Evolutionary conservation across 2,888 invertebrate species (phyloP).

Genomic region (Chironomus riparius): DNA sequence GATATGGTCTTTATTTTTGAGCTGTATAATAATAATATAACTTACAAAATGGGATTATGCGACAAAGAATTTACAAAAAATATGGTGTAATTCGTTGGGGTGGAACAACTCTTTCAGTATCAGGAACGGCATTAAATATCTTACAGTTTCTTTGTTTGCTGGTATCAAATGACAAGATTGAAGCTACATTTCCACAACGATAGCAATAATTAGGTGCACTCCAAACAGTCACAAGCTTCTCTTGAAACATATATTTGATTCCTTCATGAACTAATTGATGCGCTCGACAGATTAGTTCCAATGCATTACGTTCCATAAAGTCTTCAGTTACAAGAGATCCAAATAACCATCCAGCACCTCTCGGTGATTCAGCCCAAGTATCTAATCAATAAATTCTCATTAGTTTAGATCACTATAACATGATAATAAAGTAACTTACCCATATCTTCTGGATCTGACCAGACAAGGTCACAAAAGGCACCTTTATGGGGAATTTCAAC

Average conservation of each 20-base stretch:
- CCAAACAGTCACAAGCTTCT: conserved; percentile 96
- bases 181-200: conserved; percentile 96
- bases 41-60: not conserved
- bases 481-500: conserved; percentile 99
- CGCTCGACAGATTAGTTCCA: conserved; percentile 91
- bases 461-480: conserved; percentile 95
- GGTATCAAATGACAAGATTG: conserved; percentile 82
- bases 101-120: conserved; percentile 87
- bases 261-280: conserved; percentile 99
- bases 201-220: conserved; percentile 99
- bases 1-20: not conserved
- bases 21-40: not conserved
- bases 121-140: conserved; percentile 93
- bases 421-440: not conserved
- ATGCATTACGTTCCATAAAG: conserved; percentile 87
- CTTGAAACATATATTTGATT: conserved; percentile 96
- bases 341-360: conserved; percentile 97
- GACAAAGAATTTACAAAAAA: conserved; percentile 61
- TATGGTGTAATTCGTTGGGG: conserved; percentile 90
- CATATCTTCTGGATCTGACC: conserved; percentile 99
- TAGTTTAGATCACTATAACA: not conserved
- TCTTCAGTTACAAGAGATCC: conserved; percentile 88
- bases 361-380: conserved; percentile 83
- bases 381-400: conserved; percentile 40
- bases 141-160: conserved; percentile 69